Evolutionary conservation across 1,140 invertebrate species (phyloP).

Genomic region (Macrobrachium nipponense): DNA sequence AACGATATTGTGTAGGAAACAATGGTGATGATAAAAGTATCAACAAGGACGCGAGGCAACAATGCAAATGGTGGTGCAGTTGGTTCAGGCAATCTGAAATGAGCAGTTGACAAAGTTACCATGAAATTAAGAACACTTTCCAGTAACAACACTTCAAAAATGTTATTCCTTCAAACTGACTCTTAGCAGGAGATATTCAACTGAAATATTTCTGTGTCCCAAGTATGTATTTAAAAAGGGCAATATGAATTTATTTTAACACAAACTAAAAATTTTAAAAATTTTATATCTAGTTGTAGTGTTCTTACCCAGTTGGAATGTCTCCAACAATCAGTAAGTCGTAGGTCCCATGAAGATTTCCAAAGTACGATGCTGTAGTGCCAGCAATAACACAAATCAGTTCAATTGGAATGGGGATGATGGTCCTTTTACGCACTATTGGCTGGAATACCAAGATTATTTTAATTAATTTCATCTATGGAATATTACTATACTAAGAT

Average conservation of each 20-base stretch:
- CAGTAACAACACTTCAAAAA: too few relatives aligned
- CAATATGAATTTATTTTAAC: not conserved
- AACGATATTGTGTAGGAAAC: slow-evolving; percentile 92
- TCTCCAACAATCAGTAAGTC: slow-evolving; percentile 78
- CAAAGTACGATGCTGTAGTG: slow-evolving; percentile 78
- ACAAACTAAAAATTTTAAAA: not conserved
- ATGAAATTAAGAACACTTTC: not conserved
- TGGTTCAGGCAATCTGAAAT: slow-evolving; percentile 55
- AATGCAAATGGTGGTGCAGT: slow-evolving; percentile 43
- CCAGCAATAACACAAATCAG: slow-evolving; percentile 84
- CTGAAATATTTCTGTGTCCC: too few relatives aligned
- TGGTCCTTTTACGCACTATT: slow-evolving; percentile 74
- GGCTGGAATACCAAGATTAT: slow-evolving; percentile 48
- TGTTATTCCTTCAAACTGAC: too few relatives aligned
- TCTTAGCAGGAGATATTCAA: too few relatives aligned
- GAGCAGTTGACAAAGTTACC: not conserved
- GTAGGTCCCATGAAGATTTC: slow-evolving; percentile 73
- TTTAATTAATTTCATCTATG: not conserved
- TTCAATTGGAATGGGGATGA: slow-evolving; percentile 87
- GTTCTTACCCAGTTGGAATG: slow-evolving; percentile 82
- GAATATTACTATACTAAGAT: not conserved
- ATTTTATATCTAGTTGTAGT: not conserved
- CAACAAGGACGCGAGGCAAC: slow-evolving; percentile 73
- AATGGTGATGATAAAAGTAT: slow-evolving; percentile 84
- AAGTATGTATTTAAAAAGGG: not conserved